Evolutionary conservation across 2,888 invertebrate species (phyloP).

Genomic region (Lithophane ornitopus): DNA sequence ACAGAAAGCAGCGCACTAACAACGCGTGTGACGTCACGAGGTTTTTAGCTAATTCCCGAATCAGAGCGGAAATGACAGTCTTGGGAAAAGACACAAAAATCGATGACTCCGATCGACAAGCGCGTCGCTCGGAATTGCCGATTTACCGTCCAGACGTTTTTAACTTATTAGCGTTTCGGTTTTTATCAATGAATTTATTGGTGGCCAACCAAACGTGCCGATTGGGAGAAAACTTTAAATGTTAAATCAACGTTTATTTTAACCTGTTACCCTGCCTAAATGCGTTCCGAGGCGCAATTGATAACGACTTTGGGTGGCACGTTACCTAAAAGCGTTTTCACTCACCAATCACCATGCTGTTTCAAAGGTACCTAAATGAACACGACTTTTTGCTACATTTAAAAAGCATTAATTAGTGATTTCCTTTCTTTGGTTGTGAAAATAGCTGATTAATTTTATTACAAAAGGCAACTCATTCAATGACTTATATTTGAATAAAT

Average conservation of each 20-base stretch:
- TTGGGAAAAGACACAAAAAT: conserved; percentile 62
- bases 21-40: neutral
- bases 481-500: neutral
- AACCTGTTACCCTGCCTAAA: conserved; percentile 82
- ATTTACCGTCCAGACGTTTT: conserved; percentile 74
- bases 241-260: conserved; percentile 84
- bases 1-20: conserved; percentile 20
- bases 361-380: conserved; percentile 71
- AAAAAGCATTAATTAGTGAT: conserved; percentile 79
- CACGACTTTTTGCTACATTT: conserved; percentile 73
- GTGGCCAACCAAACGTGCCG: conserved; percentile 77
- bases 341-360: conserved; percentile 67
- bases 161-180: conserved; percentile 83
- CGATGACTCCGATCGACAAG: conserved; percentile 64
- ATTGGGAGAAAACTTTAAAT: conserved; percentile 80
- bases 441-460: conserved; percentile 45
- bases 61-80: conserved; percentile 49
- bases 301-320: conserved; percentile 87
- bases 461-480: neutral
- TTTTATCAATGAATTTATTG: conserved; percentile 88
- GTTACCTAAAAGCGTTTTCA: conserved; percentile 81
- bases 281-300: conserved; percentile 81
- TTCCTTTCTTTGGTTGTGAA: conserved; percentile 73
- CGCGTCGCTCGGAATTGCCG: conserved; percentile 69
- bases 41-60: conserved; percentile 33